A percentile compares a stretch with the other conserved stretches of the same genome.
These are phyloP conservation scores for Pissodes strobi DNA, from an alignment of 1,140 invertebrate genomes.

Conservation along the genomic window DNA sequence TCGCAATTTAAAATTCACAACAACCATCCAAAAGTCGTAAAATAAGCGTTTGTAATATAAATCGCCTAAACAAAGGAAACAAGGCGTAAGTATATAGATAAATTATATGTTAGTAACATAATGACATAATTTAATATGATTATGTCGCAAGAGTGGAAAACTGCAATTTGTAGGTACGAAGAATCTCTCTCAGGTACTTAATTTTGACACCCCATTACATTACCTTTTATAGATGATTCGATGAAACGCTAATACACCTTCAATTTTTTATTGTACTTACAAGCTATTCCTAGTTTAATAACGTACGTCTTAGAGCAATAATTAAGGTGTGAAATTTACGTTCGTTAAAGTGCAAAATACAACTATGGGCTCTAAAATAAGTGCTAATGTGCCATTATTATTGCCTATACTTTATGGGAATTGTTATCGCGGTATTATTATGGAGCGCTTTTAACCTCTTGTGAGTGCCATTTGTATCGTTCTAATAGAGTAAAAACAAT, in stretches of 20 bases:
- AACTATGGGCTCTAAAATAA: constrained; percentile 19
- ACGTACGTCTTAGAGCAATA: constrained; percentile 29
- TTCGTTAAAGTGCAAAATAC: constrained; percentile 27
- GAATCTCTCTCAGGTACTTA: constrained; percentile 11
- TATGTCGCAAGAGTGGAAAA: neutral
- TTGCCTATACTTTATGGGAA: constrained; percentile 31
- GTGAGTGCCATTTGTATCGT: constrained; percentile 26
- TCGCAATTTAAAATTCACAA: too few relatives aligned
- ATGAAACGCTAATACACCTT: constrained; percentile 25
- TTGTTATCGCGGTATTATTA: constrained; percentile 28
- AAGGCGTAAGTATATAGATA: too few relatives aligned
- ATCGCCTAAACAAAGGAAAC: too few relatives aligned
- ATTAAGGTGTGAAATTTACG: constrained; percentile 33
- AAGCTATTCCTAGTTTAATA: constrained; percentile 27
- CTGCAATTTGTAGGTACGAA: neutral
- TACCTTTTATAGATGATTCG: constrained; percentile 14
- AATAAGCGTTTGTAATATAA: too few relatives aligned
- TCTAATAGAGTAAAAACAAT: constrained; percentile 26
- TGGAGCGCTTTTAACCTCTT: constrained; percentile 22
- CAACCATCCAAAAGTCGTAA: too few relatives aligned
- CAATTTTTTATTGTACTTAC: constrained; percentile 11
- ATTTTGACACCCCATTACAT: constrained; percentile 27
- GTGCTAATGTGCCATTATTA: constrained; percentile 32
- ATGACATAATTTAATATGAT: constrained; percentile 24
- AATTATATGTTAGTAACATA: constrained; percentile 4